These are phyloP conservation scores for Trematomus bernacchii DNA, from an alignment of 2,797 vertebrate genomes.

Conservation along the genomic window DNA sequence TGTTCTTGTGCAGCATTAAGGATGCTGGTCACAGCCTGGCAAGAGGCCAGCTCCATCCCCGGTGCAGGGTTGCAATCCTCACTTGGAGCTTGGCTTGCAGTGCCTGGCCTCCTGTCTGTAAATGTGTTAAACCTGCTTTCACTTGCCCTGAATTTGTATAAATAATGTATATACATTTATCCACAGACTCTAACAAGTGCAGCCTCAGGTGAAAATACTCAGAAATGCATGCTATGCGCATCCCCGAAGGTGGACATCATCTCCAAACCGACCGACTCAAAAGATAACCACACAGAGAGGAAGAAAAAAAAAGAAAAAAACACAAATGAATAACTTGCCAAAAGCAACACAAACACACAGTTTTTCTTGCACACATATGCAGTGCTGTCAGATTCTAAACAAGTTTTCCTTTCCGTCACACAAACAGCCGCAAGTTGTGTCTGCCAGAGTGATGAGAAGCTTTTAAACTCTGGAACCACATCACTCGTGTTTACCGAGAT, in stretches of 20 bases:
- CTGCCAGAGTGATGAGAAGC: constrained; percentile 77
- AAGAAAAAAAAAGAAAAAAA: constrained; percentile 38
- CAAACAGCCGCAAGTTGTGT: constrained; percentile 81
- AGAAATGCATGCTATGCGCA: constrained; percentile 82
- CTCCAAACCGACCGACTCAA: constrained; percentile 76
- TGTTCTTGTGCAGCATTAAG: constrained; percentile 61
- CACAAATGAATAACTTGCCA: constrained; percentile 81
- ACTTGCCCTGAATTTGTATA: constrained; percentile 84
- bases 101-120: constrained; percentile 80
- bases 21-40: constrained; percentile 72
- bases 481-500: constrained; percentile 77
- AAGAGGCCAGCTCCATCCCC: constrained; percentile 65
- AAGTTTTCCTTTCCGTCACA: constrained; percentile 80
- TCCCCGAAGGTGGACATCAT: constrained; percentile 83
- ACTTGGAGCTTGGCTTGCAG: constrained; percentile 78
- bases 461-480: constrained; percentile 82
- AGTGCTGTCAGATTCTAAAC: constrained; percentile 78
- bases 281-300: constrained; percentile 77
- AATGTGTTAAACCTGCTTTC: constrained; percentile 83
- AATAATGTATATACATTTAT: constrained; percentile 88
- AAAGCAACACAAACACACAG: constrained; percentile 76
- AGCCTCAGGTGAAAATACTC: constrained; percentile 85
- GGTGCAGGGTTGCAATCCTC: constrained; percentile 60
- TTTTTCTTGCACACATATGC: constrained; percentile 31
- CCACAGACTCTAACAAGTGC: constrained; percentile 85